Percentiles rank a stretch among this genome's conserved stretches.
phyloP scores from a whole-genome alignment of 2,888 invertebrate genomes.

The Campopleginae sp. region DNA sequence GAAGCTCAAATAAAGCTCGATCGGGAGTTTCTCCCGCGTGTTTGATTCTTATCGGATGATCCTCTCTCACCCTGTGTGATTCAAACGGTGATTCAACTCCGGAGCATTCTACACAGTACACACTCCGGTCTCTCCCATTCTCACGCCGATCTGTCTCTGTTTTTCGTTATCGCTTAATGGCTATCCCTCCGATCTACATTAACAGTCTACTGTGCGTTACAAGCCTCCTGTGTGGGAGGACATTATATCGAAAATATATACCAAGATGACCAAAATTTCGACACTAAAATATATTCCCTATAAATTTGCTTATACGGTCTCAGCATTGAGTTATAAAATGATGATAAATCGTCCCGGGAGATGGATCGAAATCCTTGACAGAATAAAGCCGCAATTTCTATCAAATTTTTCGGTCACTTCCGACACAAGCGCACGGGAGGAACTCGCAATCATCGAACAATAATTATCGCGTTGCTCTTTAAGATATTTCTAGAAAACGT shows the following conservation, averaged over 20 bases:
- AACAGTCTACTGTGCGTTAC: constrained; percentile 33
- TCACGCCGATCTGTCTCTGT: constrained; percentile 24
- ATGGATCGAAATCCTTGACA: background rate
- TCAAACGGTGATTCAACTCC: constrained; percentile 36
- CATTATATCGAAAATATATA: constrained; percentile 26
- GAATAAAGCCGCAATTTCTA: background rate
- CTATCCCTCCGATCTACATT: constrained; percentile 34
- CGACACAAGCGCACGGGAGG: background rate
- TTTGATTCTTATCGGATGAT: constrained; percentile 58
- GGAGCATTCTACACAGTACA: constrained; percentile 22
- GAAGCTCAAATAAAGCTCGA: constrained; percentile 46
- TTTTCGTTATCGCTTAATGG: constrained; percentile 41
- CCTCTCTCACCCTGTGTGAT: constrained; percentile 15
- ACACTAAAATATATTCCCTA: background rate
- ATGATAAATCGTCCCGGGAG: background rate
- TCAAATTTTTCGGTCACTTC: background rate
- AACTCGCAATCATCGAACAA: background rate
- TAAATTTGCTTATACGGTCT: background rate
- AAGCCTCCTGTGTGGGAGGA: background rate
- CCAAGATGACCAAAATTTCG: background rate
- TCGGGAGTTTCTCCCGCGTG: constrained; percentile 41
- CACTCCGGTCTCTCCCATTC: constrained; percentile 23
- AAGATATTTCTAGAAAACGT: background rate
- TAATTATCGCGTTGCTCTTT: background rate
- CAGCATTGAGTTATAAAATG: background rate